Evolutionary conservation across 2,888 invertebrate species (phyloP).

Genomic region (Neoitamus cyanurus): DNA sequence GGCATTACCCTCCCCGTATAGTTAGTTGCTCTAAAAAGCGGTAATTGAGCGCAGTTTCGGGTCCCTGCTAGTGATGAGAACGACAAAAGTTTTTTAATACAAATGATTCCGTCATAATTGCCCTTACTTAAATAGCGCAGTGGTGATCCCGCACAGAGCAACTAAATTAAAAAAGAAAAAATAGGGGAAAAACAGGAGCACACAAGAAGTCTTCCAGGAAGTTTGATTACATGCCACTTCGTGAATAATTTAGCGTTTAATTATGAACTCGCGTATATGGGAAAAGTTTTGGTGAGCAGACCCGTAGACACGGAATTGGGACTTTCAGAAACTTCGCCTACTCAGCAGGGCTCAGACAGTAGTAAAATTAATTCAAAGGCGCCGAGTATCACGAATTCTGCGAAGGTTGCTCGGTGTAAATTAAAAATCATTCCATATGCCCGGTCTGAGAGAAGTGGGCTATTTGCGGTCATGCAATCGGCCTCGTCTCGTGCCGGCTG

Average conservation of each 20-base stretch:
- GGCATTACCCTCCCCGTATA: background rate
- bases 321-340: background rate
- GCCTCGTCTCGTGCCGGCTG: background rate
- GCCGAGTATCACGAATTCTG: background rate
- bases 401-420: background rate
- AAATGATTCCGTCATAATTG: background rate
- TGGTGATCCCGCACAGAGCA: background rate
- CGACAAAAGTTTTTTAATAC: background rate
- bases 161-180: background rate
- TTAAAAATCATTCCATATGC: background rate
- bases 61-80: background rate
- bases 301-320: conserved; percentile 4
- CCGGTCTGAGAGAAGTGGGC: background rate
- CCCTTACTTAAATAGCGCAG: conserved; percentile 5
- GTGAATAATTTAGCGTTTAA: conserved; percentile 19
- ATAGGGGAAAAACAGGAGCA: background rate
- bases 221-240: conserved; percentile 9
- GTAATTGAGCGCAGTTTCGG: background rate
- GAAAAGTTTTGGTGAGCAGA: conserved; percentile 14
- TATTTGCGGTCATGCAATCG: background rate
- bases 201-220: background rate
- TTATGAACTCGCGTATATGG: conserved; percentile 15
- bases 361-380: conserved; percentile 1
- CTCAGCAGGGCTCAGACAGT: background rate
- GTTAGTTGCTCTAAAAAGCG: background rate